These are phyloP conservation scores for Esox niger DNA, from an alignment of 2,113 vertebrate species.

Conservation along the genomic window DNA sequence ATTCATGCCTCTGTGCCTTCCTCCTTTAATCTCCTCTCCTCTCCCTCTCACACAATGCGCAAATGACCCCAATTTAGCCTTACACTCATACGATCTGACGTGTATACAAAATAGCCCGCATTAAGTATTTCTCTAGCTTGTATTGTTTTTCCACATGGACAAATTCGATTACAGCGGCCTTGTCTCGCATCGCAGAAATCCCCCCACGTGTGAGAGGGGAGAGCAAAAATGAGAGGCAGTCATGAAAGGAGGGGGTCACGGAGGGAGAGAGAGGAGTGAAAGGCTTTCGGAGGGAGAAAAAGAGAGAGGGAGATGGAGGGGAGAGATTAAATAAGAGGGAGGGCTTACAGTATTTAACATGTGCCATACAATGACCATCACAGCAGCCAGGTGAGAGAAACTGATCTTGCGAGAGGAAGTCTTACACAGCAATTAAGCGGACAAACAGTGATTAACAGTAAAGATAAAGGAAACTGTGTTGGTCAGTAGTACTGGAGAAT, in stretches of 20 bases:
- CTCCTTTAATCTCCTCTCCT: slow-evolving; percentile 14
- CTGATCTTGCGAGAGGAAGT: too few species aligned
- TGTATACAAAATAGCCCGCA: slow-evolving; percentile 73
- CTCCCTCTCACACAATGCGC: slow-evolving; percentile 31
- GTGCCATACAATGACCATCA: too few species aligned
- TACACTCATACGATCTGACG: slow-evolving; percentile 71
- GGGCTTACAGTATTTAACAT: too few species aligned
- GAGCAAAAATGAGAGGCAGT: neutral
- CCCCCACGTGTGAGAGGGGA: neutral
- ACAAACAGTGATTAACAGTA: too few species aligned
- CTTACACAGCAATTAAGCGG: too few species aligned
- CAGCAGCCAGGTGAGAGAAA: too few species aligned
- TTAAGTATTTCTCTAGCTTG: slow-evolving; percentile 64
- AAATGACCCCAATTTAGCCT: slow-evolving; percentile 68
- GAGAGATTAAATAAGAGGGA: too few species aligned
- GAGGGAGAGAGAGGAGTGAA: neutral
- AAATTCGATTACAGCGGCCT: slow-evolving; percentile 60
- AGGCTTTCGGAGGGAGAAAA: neutral
- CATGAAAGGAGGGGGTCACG: neutral
- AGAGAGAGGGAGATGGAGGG: neutral
- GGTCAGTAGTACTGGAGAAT: too few species aligned
- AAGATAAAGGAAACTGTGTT: too few species aligned
- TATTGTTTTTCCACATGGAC: slow-evolving; percentile 75
- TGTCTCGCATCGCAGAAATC: too few species aligned
- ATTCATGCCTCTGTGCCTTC: slow-evolving; percentile 26